These are phyloP conservation scores for Hydrotaea diabolus DNA, from an alignment of 2,888 invertebrate genomes.

Conservation along the genomic window DNA sequence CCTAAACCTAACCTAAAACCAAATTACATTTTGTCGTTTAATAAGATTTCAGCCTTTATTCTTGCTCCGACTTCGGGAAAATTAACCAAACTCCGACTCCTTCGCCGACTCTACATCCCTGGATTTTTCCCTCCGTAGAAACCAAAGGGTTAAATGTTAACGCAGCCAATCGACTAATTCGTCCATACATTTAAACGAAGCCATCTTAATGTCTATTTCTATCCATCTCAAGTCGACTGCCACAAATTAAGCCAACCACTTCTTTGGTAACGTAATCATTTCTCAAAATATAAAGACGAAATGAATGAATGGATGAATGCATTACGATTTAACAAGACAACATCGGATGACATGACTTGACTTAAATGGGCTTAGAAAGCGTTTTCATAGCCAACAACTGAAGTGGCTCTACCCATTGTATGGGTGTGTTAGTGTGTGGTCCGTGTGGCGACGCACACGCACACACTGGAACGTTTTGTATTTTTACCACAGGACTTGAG, in stretches of 20 bases:
- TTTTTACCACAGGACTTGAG: constrained; percentile 5
- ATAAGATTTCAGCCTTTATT: too few species aligned
- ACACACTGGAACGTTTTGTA: not conserved
- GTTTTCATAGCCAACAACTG: not conserved
- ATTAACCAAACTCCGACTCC: too few species aligned
- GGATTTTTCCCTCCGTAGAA: too few species aligned
- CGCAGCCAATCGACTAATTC: not conserved
- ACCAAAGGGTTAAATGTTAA: too few species aligned
- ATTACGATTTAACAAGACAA: constrained; percentile 11
- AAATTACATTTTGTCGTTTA: too few species aligned
- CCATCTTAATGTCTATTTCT: not conserved
- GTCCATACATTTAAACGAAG: not conserved
- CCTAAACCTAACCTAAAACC: too few species aligned
- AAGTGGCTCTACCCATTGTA: not conserved
- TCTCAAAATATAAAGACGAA: not conserved
- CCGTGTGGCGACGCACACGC: not conserved
- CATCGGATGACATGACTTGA: constrained; percentile 11
- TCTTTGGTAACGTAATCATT: constrained; percentile 18
- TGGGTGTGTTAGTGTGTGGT: not conserved
- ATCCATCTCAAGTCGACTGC: too few species aligned
- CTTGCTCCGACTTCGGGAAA: too few species aligned
- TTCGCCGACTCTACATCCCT: too few species aligned
- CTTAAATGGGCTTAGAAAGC: not conserved
- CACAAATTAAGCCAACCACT: constrained; percentile 1
- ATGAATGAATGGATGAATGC: constrained; percentile 7